These are phyloP conservation scores for Saiga tatarica DNA, from an alignment of 2,113 vertebrate species.

Conservation along the genomic window DNA sequence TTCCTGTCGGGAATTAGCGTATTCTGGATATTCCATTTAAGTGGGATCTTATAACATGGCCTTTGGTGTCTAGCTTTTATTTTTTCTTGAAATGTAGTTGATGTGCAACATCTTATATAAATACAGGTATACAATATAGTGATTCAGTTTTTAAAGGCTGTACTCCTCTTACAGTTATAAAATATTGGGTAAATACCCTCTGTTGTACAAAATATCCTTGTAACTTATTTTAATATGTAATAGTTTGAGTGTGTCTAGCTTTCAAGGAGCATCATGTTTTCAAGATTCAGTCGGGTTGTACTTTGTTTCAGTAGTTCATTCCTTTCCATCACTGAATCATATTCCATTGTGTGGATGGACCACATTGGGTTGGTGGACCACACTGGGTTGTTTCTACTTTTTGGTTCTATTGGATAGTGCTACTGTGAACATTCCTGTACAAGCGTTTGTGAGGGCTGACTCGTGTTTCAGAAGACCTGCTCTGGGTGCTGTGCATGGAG, in stretches of 20 bases:
- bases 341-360: not conserved
- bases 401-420: not conserved
- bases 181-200: not conserved
- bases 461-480: not conserved
- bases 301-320: not conserved
- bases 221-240: not conserved
- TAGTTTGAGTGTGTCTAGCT: not conserved
- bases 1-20: not conserved
- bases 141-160: not conserved
- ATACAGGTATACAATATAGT: not conserved
- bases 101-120: not conserved
- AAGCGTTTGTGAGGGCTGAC: not conserved
- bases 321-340: not conserved
- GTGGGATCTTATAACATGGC: not conserved
- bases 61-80: not conserved
- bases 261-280: not conserved
- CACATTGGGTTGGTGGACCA: not conserved
- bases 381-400: not conserved
- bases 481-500: not conserved
- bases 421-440: not conserved
- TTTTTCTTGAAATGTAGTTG: not conserved
- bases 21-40: not conserved
- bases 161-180: not conserved
- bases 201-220: not conserved
- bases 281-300: fast-evolving